phyloP scores from a whole-genome alignment of 1,140 invertebrate species.

The Halotydeus destructor region DNA sequence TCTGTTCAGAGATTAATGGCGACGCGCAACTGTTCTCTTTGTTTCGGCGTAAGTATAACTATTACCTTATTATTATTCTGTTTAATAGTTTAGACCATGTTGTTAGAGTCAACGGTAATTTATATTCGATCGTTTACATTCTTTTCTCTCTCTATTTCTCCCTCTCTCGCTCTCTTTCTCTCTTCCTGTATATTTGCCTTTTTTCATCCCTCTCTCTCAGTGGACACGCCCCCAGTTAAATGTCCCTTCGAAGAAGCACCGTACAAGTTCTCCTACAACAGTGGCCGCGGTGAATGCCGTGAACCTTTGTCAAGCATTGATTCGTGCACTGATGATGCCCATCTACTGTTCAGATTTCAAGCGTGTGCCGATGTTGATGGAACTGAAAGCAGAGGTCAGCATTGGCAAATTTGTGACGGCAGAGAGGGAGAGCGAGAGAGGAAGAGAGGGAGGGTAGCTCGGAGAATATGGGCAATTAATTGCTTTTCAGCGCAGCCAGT shows the following conservation, averaged over 20 bases:
- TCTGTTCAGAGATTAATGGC: constrained; percentile 20
- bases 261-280: constrained; percentile 55
- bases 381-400: constrained; percentile 36
- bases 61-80: neutral
- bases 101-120: no score
- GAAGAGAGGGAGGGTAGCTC: no score
- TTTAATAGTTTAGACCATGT: no score
- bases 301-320: constrained; percentile 51
- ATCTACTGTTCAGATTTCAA: constrained; percentile 62
- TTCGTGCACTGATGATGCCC: constrained; percentile 55
- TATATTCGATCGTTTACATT: no score
- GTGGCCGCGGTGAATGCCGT: constrained; percentile 47
- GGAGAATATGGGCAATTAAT: no score
- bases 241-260: constrained; percentile 27
- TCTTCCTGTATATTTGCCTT: neutral
- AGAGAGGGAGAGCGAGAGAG: no score
- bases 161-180: neutral
- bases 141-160: neutral
- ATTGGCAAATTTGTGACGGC: no score
- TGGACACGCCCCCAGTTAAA: constrained; percentile 21
- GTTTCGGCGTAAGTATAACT: constrained; percentile 17
- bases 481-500: no score
- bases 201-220: constrained; percentile 21
- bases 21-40: constrained; percentile 20
- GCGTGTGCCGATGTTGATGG: constrained; percentile 69